Percentiles rank a stretch among this genome's conserved stretches.
Evolutionary conservation across 2,113 vertebrate genomes (phyloP).

Genomic region (Neodontobutis hainanensis): DNA sequence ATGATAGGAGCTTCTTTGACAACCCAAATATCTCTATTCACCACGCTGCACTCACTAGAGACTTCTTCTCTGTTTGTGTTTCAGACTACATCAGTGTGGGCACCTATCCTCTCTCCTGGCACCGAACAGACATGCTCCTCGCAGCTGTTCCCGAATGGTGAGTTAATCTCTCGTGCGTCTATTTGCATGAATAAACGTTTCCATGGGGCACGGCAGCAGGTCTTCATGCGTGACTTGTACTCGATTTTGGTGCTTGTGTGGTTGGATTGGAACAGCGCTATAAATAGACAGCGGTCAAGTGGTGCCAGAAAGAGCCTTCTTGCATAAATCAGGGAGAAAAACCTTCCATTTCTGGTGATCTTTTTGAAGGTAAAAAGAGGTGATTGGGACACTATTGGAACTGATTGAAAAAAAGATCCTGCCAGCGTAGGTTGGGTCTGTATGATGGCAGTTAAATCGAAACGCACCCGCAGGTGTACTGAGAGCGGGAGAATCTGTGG

Average conservation of each 20-base stretch:
- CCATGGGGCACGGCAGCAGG: conserved; percentile 27
- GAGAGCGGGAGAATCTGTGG: conserved; percentile 37
- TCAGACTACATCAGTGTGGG: conserved; percentile 54
- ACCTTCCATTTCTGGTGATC: not conserved
- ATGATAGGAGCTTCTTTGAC: conserved; percentile 42
- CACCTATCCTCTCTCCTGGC: conserved; percentile 29
- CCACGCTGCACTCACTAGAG: conserved; percentile 33
- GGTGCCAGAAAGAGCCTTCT: conserved; percentile 9
- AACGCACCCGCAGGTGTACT: conserved; percentile 36
- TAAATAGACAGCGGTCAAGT: conserved; percentile 33
- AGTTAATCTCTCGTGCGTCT: conserved; percentile 49
- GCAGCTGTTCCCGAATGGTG: conserved; percentile 51
- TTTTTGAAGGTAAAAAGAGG: conserved; percentile 7
- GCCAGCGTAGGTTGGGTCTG: conserved; percentile 14
- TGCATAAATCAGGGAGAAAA: not conserved
- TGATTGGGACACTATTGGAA: conserved; percentile 20
- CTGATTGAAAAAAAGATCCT: conserved; percentile 18
- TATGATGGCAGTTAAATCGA: conserved; percentile 16
- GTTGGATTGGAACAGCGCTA: conserved; percentile 21
- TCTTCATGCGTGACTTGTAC: conserved; percentile 38
- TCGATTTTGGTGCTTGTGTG: conserved; percentile 33
- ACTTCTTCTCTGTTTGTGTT: conserved; percentile 45
- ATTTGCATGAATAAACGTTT: conserved; percentile 38
- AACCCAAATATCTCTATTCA: conserved; percentile 23
- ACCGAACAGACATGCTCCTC: conserved; percentile 43